These are phyloP conservation scores for Seison nebaliae DNA, from an alignment of 1,140 invertebrate genomes.

Conservation along the genomic window DNA sequence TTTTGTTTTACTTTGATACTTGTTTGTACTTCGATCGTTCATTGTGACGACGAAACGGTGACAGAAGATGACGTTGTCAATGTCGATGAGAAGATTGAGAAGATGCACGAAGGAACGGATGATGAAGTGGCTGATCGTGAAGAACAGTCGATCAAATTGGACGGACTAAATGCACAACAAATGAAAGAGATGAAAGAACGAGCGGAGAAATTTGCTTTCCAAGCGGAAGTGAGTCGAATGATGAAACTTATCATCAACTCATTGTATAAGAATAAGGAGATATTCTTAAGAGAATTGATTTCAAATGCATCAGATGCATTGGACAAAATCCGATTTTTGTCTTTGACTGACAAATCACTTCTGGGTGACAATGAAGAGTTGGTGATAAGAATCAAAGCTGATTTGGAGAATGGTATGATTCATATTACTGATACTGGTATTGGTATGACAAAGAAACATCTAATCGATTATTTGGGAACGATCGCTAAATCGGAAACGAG, in stretches of 20 bases:
- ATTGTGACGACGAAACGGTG: slow-evolving; percentile 16
- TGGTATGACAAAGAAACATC: slow-evolving; percentile 80
- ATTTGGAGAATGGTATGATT: slow-evolving; percentile 71
- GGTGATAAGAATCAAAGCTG: slow-evolving; percentile 34
- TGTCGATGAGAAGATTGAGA: slow-evolving; percentile 46
- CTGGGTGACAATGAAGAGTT: slow-evolving; percentile 12
- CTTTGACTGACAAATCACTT: slow-evolving; percentile 31
- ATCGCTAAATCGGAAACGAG: slow-evolving; percentile 97
- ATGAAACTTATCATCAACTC: slow-evolving; percentile 99
- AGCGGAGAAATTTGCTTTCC: slow-evolving; percentile 71
- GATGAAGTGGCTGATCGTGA: slow-evolving; percentile 39
- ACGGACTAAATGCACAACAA: slow-evolving; percentile 65
- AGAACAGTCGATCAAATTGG: slow-evolving; percentile 82
- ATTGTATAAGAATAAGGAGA: slow-evolving; percentile 88
- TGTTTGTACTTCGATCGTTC: neutral
- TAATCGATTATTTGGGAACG: slow-evolving; percentile 84
- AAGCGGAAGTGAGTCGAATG: slow-evolving; percentile 83
- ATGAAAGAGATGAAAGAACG: slow-evolving; percentile 64
- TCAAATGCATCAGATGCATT: slow-evolving; percentile 43
- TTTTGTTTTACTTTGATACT: too few species aligned
- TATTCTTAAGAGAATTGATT: slow-evolving; percentile 81
- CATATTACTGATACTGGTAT: slow-evolving; percentile 88
- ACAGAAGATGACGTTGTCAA: slow-evolving; percentile 15
- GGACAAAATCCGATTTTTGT: slow-evolving; percentile 42
- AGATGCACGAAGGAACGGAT: slow-evolving; percentile 47